Evolutionary conservation across 2,888 invertebrate species (phyloP), one percentile per base, ranked within the genome.

Genomic region (Chymomyza procnemis): DNA sequence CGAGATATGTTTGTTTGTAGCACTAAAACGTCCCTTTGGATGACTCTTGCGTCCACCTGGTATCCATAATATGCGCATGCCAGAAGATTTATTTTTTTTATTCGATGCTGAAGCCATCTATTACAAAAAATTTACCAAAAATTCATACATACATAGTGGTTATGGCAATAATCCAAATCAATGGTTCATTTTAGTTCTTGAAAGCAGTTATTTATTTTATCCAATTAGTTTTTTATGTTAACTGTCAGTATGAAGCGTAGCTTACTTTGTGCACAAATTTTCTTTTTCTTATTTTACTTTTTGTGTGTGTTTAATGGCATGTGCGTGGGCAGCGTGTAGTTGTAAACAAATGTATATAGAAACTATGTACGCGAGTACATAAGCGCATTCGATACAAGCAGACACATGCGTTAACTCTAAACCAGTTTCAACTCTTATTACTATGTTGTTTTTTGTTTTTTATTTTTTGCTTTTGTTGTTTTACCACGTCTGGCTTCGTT

Each of bases 31-130:
- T 55, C 91, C 91, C 76, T 91, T 91, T 50, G 85, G 79, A 75
- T 90, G 85, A 58, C 85, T 83, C 64, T 88, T 88, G 59, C 89
- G 88, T 64, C 89, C 72, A 30, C 89, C 90, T 63, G 91, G 91
- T 85, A 91, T 90, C 91, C 91, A 91, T 64, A 91, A 83, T 52
- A 90, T 85, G 64, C 89, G 89, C 74, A 91, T 76, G 66, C 90
- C 90, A 63, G 83, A 78, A 63, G 85, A 70, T 69, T 88, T 88
- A 63, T 77, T 79, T 82, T 88, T 90, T 75, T 84, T 76, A 71
- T 82, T 88, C 70, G 88, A 73, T 34, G 83, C 66, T 41, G 80
- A 81, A 73, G 89, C 78, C 90, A 90, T 90, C 87, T 89, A 81
- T 83, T 69, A 74, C 73, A 58, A 30, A 21, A 50, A 16, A 41